These are phyloP conservation scores for Axinella damicornis DNA, from an alignment of 37 sponge, comb jelly and placozoan species.

Conservation along the genomic window DNA sequence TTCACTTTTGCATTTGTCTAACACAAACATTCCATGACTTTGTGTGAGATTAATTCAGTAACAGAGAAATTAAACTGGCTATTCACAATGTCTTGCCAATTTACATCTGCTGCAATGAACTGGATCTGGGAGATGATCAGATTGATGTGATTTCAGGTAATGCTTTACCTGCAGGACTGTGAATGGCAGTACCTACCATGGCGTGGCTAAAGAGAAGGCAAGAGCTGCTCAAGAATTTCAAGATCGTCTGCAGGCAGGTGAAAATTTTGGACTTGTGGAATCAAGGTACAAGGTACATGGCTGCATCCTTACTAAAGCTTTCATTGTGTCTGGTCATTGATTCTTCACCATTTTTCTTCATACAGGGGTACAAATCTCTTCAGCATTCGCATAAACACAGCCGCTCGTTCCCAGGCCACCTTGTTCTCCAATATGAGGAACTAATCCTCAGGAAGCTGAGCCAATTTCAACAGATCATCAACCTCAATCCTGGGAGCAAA, in stretches of 20 bases:
- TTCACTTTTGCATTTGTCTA: too few species aligned
- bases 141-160: too few species aligned
- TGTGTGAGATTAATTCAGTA: too few species aligned
- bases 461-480: conserved; percentile 38
- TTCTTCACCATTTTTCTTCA: too few species aligned
- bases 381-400: conserved; percentile 55
- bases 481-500: conserved; percentile 57
- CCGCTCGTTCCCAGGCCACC: conserved; percentile 34
- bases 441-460: conserved; percentile 42
- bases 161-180: conserved; percentile 30
- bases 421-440: conserved; percentile 56
- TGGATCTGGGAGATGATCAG: too few species aligned
- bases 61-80: too few species aligned
- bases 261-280: conserved; percentile 73
- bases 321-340: too few species aligned
- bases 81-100: too few species aligned
- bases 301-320: too few species aligned
- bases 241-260: conserved; percentile 19
- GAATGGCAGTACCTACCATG: conserved; percentile 53
- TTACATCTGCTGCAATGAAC: too few species aligned
- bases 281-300: conserved; percentile 29
- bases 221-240: conserved; percentile 53
- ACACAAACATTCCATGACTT: too few species aligned
- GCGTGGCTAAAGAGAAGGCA: conserved; percentile 58
- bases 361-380: conserved; percentile 52